A percentile compares a stretch with the other conserved stretches of the same genome.
These are phyloP conservation scores for Chaetoderma sp. DNA, from an alignment of 2,888 invertebrate species.

Conservation along the genomic window DNA sequence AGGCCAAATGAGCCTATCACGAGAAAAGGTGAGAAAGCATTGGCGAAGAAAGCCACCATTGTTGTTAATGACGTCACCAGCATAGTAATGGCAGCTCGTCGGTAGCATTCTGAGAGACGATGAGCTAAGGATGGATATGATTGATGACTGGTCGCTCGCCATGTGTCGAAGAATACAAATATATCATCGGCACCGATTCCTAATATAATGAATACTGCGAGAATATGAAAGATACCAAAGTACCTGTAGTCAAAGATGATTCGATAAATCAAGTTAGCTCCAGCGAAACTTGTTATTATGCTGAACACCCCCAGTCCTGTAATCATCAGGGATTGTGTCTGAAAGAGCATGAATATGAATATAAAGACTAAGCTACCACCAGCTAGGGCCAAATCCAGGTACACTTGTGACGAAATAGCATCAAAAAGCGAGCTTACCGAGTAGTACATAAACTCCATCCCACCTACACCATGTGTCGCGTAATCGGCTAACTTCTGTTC, in stretches of 20 bases:
- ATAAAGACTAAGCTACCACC: conserved; percentile 53
- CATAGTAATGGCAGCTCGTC: conserved; percentile 58
- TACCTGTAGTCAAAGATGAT: conserved; percentile 45
- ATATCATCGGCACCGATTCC: conserved; percentile 65
- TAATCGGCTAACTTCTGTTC: conserved; percentile 30
- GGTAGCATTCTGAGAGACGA: conserved; percentile 56
- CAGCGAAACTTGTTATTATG: conserved; percentile 47
- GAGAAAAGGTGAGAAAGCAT: conserved; percentile 56
- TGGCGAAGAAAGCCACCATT: conserved; percentile 58
- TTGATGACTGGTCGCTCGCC: conserved; percentile 51
- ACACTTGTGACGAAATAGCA: conserved; percentile 35
- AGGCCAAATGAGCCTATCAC: conserved; percentile 57
- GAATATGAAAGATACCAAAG: conserved; percentile 65
- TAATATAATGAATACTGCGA: conserved; percentile 63
- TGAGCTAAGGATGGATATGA: conserved; percentile 46
- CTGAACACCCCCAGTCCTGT: conserved; percentile 43
- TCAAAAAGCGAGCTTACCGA: conserved; percentile 11
- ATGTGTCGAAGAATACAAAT: conserved; percentile 64
- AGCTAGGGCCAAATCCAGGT: conserved; percentile 46
- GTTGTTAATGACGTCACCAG: conserved; percentile 64
- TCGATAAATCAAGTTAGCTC: conserved; percentile 51
- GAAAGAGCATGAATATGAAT: conserved; percentile 51
- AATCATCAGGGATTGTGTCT: conserved; percentile 50
- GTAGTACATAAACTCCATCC: conserved; percentile 43
- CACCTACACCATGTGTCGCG: background rate